Evolutionary conservation across 1,140 invertebrate genomes (phyloP), one percentile per base, ranked within the genome.

Genomic region (Drosophila insularis): DNA sequence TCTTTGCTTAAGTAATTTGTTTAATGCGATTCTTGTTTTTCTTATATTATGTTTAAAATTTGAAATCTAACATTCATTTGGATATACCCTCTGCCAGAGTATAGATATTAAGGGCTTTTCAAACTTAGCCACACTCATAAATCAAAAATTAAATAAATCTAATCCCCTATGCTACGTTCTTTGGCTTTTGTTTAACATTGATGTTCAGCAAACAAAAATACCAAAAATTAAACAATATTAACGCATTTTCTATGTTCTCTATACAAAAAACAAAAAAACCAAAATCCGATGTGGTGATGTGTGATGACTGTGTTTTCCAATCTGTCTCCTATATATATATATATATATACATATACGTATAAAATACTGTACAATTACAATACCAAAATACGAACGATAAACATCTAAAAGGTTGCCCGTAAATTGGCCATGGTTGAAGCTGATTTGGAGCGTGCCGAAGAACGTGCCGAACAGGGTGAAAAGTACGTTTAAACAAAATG

Each of bases 381-480:
- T 74, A 71, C 67, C 43, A 68, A 27, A 27, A 70, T 56, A 77
- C 62, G 62, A 63, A 71, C 74, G 54, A 78, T 74, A 81, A 85
- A 71, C 92, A 50, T 50, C 43, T 50, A 50, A 92, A 94, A 99
- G 99, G 98, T 99, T 93, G 98, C 99, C 95, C 98, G 99, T 98
- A 99, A 99, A 95, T 97, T 99, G 95, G 99, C 99, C 94, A 99
- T 99, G 98, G 99, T 99, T 96, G 99, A 99, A 95, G 99, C 99
- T 93, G 99, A 99, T 95, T 95, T 99, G 93, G 99, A 99, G 94
- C 97, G 99, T 94, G 98, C 99, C 89, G 99, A 99, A 95, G 98
- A 99, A 94, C 97, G 99, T 94, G 98, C 99, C 91, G 99, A 99
- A 94, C 95, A 98, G 92, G 98, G 99, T 94, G 99, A 99, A 97